Conservation (phyloP, 2,113 vertebrate species). For the Oncorhynchus gorbuscha region DNA sequence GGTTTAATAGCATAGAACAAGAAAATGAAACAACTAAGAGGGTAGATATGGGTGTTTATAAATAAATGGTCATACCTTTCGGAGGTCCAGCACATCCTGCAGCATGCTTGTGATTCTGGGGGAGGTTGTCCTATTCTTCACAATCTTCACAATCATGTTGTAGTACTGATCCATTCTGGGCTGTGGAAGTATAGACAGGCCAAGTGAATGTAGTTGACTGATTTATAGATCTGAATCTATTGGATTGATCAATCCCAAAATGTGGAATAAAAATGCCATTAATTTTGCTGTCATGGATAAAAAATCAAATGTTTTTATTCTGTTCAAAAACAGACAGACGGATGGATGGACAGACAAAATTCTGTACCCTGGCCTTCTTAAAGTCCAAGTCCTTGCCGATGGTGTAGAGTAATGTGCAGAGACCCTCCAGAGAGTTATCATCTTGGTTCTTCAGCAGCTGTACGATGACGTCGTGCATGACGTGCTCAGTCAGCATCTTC, state of each 20-base stretch:
- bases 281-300: neutral
- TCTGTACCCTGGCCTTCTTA: slow-evolving; percentile 80
- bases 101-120: slow-evolving; percentile 88
- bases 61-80: slow-evolving; percentile 67
- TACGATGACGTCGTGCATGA: slow-evolving; percentile 88
- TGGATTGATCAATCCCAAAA: neutral
- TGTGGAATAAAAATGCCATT: neutral
- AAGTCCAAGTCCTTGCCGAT: slow-evolving; percentile 90
- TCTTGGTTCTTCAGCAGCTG: slow-evolving; percentile 87
- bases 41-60: too few species aligned
- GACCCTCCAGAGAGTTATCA: slow-evolving; percentile 84
- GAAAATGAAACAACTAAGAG: too few species aligned
- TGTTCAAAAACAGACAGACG: neutral
- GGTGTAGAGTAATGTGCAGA: slow-evolving; percentile 84
- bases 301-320: neutral
- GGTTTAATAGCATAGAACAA: too few species aligned
- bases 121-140: slow-evolving; percentile 86
- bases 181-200: slow-evolving; percentile 51
- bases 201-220: neutral
- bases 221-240: neutral
- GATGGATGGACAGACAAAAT: too few species aligned
- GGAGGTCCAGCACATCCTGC: slow-evolving; percentile 84
- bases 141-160: slow-evolving; percentile 87
- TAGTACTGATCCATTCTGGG: slow-evolving; percentile 92
- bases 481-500: slow-evolving; percentile 87